Evolutionary conservation across 2,888 invertebrate genomes (phyloP).

Genomic region (Nemotelus nigrinus): DNA sequence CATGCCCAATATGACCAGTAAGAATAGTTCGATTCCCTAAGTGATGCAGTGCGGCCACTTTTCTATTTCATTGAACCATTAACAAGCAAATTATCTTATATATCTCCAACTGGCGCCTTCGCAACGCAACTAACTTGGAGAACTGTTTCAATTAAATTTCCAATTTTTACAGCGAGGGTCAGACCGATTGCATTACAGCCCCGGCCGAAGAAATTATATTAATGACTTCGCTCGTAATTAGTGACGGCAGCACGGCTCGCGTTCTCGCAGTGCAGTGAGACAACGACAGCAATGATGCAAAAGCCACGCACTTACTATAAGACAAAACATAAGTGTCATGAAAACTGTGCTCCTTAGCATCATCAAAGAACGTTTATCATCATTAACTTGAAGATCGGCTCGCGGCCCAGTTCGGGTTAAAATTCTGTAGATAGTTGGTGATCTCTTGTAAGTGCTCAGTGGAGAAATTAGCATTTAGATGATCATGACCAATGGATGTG

Average conservation of each 20-base stretch:
- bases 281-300: neutral
- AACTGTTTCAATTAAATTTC: slow-evolving; percentile 39
- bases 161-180: slow-evolving; percentile 39
- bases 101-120: slow-evolving; percentile 43
- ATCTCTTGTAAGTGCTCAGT: neutral
- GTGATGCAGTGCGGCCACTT: slow-evolving; percentile 32
- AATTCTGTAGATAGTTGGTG: slow-evolving; percentile 23
- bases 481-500: no score
- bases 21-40: neutral
- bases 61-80: slow-evolving; percentile 35
- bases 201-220: slow-evolving; percentile 47
- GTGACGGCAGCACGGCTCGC: slow-evolving; percentile 18
- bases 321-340: slow-evolving; percentile 14
- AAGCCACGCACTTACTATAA: neutral
- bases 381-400: slow-evolving; percentile 32
- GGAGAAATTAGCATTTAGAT: no score
- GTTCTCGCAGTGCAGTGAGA: slow-evolving; percentile 26
- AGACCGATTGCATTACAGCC: neutral
- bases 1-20: no score
- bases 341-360: slow-evolving; percentile 36
- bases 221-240: slow-evolving; percentile 48
- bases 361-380: slow-evolving; percentile 20
- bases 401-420: slow-evolving; percentile 28
- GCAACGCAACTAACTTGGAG: slow-evolving; percentile 10
- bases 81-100: slow-evolving; percentile 42